Base-by-base conservation (phyloP, 2,888 invertebrate genomes). In the Amblyjoppa proteus region DNA sequence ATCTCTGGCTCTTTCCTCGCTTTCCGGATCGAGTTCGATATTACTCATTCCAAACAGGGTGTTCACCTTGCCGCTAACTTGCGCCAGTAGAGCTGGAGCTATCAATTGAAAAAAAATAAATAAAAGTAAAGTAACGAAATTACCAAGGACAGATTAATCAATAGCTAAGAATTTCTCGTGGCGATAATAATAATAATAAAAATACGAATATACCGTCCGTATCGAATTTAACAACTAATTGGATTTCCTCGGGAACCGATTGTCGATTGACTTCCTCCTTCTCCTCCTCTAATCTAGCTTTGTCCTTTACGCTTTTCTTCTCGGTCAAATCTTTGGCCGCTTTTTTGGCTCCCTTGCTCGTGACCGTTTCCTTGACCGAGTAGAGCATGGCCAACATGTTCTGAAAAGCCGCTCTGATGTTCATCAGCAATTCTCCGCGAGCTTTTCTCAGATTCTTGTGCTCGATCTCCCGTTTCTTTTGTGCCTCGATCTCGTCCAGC, bases 371-470 rank as follows among this genome's bases (percentile, higher is more conserved):
- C 25, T 83, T 89, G 3, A 93, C 81, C 38, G 94, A 94, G 0
- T 95, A 94, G 0, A 96, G 91, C 83, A 96, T 94, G 71, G 95
- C 95, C 81, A 95, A 94, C 88, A 96, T 95, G 89, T 95, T 96
- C 89, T 96, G 96, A 81, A 96, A 90, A 0, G 95, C 95, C 0
- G 95, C 95, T 90, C 95, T 95, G 91, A 96, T 95, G 87, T 95
- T 95, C 53, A 96, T 95, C 53, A 96, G 94, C 28, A 96, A 92
- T 87, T 94, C 93, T 0, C 95, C 95, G 81, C 95, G 95, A 20
- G 93, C 94, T 88, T 95, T 94, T 34, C 95, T 93, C 3, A 94
- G 81, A n/a, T 91, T 92, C 1, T 92, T 94, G 0, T 94, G 91
- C 49, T 94, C 93, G 0, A 86, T 87, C 87, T 95, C 94, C 20